Conservation (phyloP, 2,888 invertebrate species). For the Agrotis exclamationis region DNA sequence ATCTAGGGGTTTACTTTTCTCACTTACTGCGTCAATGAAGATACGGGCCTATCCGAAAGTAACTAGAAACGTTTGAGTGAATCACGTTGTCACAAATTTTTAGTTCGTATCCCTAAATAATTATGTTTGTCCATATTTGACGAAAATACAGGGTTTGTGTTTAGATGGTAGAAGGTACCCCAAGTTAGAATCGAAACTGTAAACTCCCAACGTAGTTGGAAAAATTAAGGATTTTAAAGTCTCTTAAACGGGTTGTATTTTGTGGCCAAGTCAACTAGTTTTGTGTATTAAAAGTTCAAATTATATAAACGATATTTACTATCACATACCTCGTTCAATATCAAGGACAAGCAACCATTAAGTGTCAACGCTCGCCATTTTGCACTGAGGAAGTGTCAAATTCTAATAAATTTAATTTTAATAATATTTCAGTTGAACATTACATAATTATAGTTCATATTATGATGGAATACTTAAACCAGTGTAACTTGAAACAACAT, state of each 20-base stretch:
- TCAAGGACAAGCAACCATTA: conserved; percentile 37
- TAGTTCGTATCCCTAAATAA: too few species aligned
- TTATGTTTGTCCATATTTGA: too few species aligned
- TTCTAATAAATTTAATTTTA: conserved; percentile 28
- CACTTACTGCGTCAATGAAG: too few species aligned
- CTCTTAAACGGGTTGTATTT: neutral
- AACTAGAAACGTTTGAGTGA: too few species aligned
- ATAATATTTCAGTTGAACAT: conserved; percentile 24
- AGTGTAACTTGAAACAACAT: conserved; percentile 3
- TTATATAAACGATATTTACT: conserved; percentile 7
- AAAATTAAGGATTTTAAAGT: neutral
- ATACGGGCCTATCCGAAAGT: too few species aligned
- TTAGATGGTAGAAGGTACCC: too few species aligned
- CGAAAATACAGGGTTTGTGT: too few species aligned
- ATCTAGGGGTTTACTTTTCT: too few species aligned
- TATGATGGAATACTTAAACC: neutral
- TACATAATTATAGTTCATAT: conserved; percentile 35
- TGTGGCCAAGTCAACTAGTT: neutral
- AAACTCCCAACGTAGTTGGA: too few species aligned
- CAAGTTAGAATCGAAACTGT: too few species aligned
- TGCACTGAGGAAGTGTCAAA: conserved; percentile 52
- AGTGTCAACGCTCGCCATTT: conserved; percentile 55
- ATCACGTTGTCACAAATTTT: too few species aligned
- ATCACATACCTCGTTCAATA: neutral
- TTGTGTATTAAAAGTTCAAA: neutral